A percentile compares a stretch with the other conserved stretches of the same genome.
Conservation (phyloP, 2,888 invertebrate genomes). For the Conus canariensis region DNA sequence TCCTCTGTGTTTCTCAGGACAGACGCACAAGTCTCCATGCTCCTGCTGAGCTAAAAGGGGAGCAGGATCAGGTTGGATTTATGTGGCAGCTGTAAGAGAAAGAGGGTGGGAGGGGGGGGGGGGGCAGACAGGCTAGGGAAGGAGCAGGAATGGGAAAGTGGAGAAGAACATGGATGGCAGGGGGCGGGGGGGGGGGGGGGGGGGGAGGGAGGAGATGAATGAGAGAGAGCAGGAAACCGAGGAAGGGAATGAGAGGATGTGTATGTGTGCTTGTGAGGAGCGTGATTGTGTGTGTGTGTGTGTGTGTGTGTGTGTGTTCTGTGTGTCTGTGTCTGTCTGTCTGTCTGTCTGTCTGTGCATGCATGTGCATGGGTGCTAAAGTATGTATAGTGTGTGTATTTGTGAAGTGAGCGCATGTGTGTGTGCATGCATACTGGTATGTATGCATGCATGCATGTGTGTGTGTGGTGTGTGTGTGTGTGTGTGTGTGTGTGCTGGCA, state of each 20-base stretch:
- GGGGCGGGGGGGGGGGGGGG: not conserved
- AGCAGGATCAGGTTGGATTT: not conserved
- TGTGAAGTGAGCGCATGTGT: not conserved
- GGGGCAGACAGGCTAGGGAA: not conserved
- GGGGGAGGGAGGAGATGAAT: not conserved
- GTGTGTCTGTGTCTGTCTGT: constrained; percentile 1
- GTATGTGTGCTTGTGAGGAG: not conserved
- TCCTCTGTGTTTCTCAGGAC: not conserved
- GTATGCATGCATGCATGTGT: not conserved
- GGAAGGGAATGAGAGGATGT: not conserved
- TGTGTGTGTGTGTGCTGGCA: not conserved
- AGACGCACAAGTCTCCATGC: too few species aligned
- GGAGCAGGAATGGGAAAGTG: not conserved
- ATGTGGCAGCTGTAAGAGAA: not conserved
- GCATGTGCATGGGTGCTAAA: not conserved
- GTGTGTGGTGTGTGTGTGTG: not conserved
- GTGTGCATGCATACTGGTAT: not conserved
- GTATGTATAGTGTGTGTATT: too few species aligned
- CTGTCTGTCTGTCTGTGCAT: not conserved
- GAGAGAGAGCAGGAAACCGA: not conserved
- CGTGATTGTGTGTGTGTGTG: too few species aligned
- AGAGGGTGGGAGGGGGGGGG: not conserved
- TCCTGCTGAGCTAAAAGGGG: not conserved
- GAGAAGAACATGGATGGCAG: too few species aligned
- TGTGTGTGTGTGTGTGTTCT: too few species aligned